A percentile compares a stretch with the other conserved stretches of the same genome.
phyloP scores from a whole-genome alignment of 2,888 invertebrate species.

The Eupithecia inturbata region DNA sequence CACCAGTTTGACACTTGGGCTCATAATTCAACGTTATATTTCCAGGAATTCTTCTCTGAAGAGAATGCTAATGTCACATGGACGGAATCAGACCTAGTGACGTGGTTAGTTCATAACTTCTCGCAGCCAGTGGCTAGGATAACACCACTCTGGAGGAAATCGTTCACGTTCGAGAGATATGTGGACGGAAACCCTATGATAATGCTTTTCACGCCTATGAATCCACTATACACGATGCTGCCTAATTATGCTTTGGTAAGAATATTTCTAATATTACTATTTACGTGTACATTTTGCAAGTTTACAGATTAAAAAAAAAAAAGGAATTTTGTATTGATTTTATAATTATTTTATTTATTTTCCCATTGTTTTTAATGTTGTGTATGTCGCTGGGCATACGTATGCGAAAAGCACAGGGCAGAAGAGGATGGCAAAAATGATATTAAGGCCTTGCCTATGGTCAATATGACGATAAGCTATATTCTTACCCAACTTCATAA shows the following conservation, averaged over 20 bases:
- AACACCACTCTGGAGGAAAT: constrained; percentile 89
- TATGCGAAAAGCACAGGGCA: too few relatives aligned
- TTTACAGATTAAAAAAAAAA: too few relatives aligned
- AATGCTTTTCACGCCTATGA: constrained; percentile 90
- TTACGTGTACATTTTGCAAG: too few relatives aligned
- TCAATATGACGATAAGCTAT: too few relatives aligned
- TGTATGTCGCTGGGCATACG: too few relatives aligned
- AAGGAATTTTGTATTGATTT: too few relatives aligned
- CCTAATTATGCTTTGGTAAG: constrained; percentile 89
- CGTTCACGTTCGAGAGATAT: constrained; percentile 86
- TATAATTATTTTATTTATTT: too few relatives aligned
- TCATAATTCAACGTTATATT: constrained; percentile 22
- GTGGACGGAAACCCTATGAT: constrained; percentile 88
- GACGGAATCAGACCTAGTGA: constrained; percentile 74
- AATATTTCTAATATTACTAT: not conserved
- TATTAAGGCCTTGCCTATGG: too few relatives aligned
- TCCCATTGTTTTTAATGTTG: too few relatives aligned
- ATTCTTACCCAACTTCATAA: too few relatives aligned
- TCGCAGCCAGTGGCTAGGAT: constrained; percentile 87
- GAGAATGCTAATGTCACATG: constrained; percentile 58
- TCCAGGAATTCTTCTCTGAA: constrained; percentile 82
- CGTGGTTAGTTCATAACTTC: constrained; percentile 86
- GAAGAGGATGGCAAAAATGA: too few relatives aligned
- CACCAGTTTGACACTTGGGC: not conserved
- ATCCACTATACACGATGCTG: constrained; percentile 86